Evolutionary conservation across 2,888 invertebrate species (phyloP).

Genomic region (Dioctria linearis): DNA sequence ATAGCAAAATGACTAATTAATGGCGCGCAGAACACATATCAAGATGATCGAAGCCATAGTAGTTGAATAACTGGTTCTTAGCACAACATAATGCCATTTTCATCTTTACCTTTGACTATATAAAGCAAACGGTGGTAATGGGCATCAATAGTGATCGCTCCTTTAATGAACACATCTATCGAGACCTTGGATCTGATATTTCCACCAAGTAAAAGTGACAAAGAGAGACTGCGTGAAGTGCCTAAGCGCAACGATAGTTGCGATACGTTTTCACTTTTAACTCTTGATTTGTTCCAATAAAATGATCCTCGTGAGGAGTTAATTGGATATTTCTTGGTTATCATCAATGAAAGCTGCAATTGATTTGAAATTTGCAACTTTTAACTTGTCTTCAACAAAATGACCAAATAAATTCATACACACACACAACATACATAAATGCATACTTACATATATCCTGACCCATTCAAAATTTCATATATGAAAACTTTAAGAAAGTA

Average conservation of each 20-base stretch:
- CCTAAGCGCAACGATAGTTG: slow-evolving; percentile 6
- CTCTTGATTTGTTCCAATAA: slow-evolving; percentile 58
- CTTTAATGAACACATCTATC: slow-evolving; percentile 62
- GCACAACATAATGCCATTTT: slow-evolving; percentile 48
- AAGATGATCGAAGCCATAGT: slow-evolving; percentile 60
- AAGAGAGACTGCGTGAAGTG: slow-evolving; percentile 40
- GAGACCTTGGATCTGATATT: slow-evolving; percentile 40
- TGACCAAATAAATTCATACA: too few species aligned
- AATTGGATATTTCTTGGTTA: slow-evolving; percentile 68
- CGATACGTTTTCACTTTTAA: slow-evolving; percentile 49
- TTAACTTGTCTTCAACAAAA: too few species aligned
- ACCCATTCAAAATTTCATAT: too few species aligned
- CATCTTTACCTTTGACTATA: slow-evolving; percentile 51
- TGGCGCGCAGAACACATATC: slow-evolving; percentile 64
- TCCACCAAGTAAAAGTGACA: not conserved
- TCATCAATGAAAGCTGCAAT: slow-evolving; percentile 54
- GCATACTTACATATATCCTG: too few species aligned
- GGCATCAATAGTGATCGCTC: slow-evolving; percentile 59
- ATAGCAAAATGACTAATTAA: slow-evolving; percentile 64
- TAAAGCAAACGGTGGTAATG: slow-evolving; percentile 61
- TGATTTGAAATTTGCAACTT: too few species aligned
- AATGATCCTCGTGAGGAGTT: slow-evolving; percentile 66
- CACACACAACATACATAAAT: too few species aligned
- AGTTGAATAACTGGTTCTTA: slow-evolving; percentile 49
- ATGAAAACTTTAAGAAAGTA: too few species aligned